Percentiles rank a stretch among this genome's conserved stretches.
These are phyloP conservation scores for cattle (Bos taurus) DNA, from an alignment of 2,113 vertebrate species.

Conservation along the genomic window ARS-UCD2.0 NC_037339.1:83531501-83532000, in stretches of 20 bases:
- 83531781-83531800: not conserved
- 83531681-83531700: not conserved
- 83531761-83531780: not conserved
- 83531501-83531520: not conserved
- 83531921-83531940: not conserved
- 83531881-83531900: not conserved
- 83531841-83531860: not conserved
- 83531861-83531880: not conserved
- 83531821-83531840: not conserved
- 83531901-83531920: not conserved
- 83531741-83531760: not conserved
- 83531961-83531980: not conserved
- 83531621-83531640: not conserved
- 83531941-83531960: not conserved
- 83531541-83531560: not conserved
- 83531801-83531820: not conserved
- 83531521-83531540: not conserved
- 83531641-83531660: not conserved
- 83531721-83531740: not conserved
- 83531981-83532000: not conserved
- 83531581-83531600: rapidly evolving
- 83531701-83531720: not conserved
- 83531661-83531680: not conserved
- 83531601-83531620: not conserved
- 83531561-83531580: not conserved